Evolutionary conservation across 2,113 vertebrate species (phyloP).

Genomic region (Thryonomys swinderianus): DNA sequence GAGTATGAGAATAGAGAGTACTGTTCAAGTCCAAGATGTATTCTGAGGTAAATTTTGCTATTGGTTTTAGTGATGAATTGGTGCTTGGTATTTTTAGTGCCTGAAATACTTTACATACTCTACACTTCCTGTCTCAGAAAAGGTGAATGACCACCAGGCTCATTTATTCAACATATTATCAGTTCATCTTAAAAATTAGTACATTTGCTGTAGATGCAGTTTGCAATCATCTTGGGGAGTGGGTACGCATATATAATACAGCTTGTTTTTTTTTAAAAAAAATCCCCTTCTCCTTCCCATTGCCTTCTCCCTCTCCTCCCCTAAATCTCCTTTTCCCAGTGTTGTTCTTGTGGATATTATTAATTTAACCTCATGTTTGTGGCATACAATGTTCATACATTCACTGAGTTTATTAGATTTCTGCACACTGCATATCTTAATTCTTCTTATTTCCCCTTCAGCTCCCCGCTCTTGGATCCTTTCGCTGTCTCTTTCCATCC

Average conservation of each 20-base stretch:
- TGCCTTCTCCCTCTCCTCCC: background rate
- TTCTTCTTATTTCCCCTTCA: background rate
- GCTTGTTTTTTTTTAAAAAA: background rate
- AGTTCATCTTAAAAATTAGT: background rate
- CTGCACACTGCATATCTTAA: background rate
- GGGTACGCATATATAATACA: background rate
- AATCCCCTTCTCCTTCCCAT: background rate
- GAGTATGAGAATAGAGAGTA: background rate
- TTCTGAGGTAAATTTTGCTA: constrained; percentile 1
- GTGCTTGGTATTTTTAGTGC: background rate
- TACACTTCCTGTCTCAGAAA: background rate
- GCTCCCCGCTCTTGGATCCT: background rate
- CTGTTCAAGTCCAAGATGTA: background rate
- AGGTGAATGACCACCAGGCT: background rate
- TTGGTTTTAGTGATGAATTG: background rate
- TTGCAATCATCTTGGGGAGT: background rate
- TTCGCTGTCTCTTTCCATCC: background rate
- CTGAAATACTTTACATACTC: background rate
- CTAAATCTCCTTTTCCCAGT: background rate
- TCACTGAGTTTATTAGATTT: background rate
- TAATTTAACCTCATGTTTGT: background rate
- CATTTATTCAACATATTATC: background rate
- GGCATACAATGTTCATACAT: background rate
- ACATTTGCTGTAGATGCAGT: background rate
- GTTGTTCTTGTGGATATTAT: background rate